Evolutionary conservation across 2,113 vertebrate species (phyloP).

Genomic region (Actenoides hombroni): DNA sequence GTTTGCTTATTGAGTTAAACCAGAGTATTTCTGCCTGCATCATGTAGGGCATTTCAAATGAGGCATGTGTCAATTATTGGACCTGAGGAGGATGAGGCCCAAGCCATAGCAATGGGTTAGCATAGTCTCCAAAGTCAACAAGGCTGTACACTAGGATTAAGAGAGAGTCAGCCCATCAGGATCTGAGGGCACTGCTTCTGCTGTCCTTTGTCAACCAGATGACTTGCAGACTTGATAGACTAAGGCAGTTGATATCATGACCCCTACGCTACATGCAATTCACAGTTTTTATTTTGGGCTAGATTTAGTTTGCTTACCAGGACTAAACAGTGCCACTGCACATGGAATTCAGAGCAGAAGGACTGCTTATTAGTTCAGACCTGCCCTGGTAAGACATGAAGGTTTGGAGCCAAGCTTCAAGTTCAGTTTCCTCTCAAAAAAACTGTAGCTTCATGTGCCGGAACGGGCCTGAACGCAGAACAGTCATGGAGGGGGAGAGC

Average conservation of each 20-base stretch:
- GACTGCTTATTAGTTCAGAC: not conserved
- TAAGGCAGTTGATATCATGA: not conserved
- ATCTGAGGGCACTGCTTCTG: not conserved
- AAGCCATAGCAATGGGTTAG: not conserved
- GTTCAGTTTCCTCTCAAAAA: not conserved
- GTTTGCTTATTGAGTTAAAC: not conserved
- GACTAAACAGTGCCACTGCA: not conserved
- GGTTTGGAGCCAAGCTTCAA: not conserved
- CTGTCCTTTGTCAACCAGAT: not conserved
- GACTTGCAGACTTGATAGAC: not conserved
- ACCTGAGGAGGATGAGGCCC: not conserved
- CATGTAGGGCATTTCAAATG: not conserved
- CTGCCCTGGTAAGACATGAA: not conserved
- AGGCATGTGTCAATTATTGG: not conserved
- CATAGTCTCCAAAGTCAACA: not conserved
- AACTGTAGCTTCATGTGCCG: not conserved
- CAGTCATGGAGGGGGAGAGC: not conserved
- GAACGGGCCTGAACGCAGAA: not conserved
- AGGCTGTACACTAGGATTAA: not conserved
- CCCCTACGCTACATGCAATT: not conserved
- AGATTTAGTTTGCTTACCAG: not conserved
- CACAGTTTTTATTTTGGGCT: not conserved
- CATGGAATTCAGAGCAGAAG: not conserved
- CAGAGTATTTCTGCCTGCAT: not conserved
- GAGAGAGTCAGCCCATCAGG: not conserved